These are phyloP conservation scores for Parus major DNA, from an alignment of 2,113 vertebrate species.

Conservation along the genomic window DNA sequence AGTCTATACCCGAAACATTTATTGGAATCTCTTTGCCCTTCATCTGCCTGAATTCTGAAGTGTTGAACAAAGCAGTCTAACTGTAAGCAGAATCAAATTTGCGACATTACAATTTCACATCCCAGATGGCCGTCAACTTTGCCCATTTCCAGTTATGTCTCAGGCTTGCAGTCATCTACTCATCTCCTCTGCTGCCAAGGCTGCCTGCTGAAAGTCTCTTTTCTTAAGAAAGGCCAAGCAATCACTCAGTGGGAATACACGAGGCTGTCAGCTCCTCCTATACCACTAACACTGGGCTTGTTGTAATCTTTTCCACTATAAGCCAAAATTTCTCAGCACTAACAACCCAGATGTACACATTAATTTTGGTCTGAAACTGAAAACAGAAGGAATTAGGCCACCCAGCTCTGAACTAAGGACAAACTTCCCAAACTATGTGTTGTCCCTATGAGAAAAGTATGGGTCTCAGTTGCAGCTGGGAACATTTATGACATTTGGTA, in stretches of 20 bases:
- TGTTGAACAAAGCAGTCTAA: background rate
- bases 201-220: constrained; percentile 25
- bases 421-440: constrained; percentile 40
- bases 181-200: constrained; percentile 13
- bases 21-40: background rate
- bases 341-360: constrained; percentile 37
- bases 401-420: constrained; percentile 55
- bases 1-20: background rate
- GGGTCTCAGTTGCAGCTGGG: constrained; percentile 60
- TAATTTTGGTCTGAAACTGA: constrained; percentile 59
- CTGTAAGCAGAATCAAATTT: background rate
- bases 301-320: constrained; percentile 64
- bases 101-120: background rate
- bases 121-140: background rate
- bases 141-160: background rate
- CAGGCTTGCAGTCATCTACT: background rate
- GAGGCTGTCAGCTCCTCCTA: constrained; percentile 21
- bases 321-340: constrained; percentile 56
- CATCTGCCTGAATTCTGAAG: background rate
- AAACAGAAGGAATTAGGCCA: constrained; percentile 62
- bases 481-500: constrained; percentile 65
- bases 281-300: constrained; percentile 31
- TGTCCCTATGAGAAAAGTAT: constrained; percentile 47
- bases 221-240: background rate
- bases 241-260: background rate